Evolutionary conservation across 2,113 vertebrate genomes (phyloP).

Genomic region (Protobothrops mucrosquamatus): DNA sequence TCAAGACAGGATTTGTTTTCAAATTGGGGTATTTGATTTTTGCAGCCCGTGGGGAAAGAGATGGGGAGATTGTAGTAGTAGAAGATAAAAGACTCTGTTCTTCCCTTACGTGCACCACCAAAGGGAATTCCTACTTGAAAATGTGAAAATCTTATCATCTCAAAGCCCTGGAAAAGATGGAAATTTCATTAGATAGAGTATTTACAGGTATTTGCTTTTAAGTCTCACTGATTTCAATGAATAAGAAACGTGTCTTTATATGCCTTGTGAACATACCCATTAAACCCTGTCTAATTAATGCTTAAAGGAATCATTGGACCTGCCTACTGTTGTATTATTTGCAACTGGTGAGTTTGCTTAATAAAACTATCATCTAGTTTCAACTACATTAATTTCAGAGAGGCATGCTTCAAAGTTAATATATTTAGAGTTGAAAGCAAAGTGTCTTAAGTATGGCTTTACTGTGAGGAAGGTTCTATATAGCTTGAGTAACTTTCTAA

Average conservation of each 20-base stretch:
- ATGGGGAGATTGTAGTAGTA: background rate
- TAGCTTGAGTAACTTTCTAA: background rate
- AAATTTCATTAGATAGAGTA: conserved; percentile 16
- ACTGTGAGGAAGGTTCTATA: background rate
- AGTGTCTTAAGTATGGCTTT: background rate
- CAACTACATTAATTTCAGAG: background rate
- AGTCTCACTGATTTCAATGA: background rate
- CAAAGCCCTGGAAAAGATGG: background rate
- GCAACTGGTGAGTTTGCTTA: background rate
- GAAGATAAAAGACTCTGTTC: background rate
- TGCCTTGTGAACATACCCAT: background rate
- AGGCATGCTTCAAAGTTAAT: background rate
- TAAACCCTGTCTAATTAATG: background rate
- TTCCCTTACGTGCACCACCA: background rate
- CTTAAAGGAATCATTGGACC: background rate
- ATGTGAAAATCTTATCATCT: background rate
- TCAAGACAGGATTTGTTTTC: conserved; percentile 8
- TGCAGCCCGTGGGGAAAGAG: background rate
- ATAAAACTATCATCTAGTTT: background rate
- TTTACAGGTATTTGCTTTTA: background rate
- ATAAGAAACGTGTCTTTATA: background rate
- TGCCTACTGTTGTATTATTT: background rate
- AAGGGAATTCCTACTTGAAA: background rate
- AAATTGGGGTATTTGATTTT: conserved; percentile 16
- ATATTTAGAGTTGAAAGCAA: background rate